Evolutionary conservation across 2,888 invertebrate species (phyloP).

Genomic region (Andrena praecox): DNA sequence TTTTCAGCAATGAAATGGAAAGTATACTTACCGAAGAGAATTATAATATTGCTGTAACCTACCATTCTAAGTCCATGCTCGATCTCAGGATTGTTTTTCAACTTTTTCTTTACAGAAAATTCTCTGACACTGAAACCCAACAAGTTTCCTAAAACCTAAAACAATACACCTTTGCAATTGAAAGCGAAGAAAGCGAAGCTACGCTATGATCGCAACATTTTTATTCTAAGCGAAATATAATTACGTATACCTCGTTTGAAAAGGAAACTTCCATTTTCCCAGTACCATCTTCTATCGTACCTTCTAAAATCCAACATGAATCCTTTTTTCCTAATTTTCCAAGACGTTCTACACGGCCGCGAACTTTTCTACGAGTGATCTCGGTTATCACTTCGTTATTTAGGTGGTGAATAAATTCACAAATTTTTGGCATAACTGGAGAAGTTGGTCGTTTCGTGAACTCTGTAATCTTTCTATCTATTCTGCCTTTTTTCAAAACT

Average conservation of each 20-base stretch:
- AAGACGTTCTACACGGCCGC: conserved; percentile 87
- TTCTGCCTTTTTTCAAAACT: conserved; percentile 28
- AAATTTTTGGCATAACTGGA: conserved; percentile 62
- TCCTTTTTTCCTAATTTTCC: conserved; percentile 87
- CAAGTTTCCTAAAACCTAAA: conserved; percentile 77
- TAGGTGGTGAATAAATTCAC: conserved; percentile 74
- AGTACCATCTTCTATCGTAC: conserved; percentile 87
- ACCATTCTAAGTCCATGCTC: conserved; percentile 70
- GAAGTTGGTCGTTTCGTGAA: conserved; percentile 62
- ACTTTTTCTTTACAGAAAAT: conserved; percentile 77
- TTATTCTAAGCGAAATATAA: conserved; percentile 18
- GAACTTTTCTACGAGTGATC: conserved; percentile 83
- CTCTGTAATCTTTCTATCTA: conserved; percentile 38
- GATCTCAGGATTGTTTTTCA: conserved; percentile 77
- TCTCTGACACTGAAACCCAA: conserved; percentile 77
- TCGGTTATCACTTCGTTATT: conserved; percentile 56
- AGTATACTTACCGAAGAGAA: not conserved
- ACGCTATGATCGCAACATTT: not conserved
- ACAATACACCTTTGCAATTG: not conserved
- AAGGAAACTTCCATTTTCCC: conserved; percentile 87
- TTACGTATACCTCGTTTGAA: conserved; percentile 84
- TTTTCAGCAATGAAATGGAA: not conserved
- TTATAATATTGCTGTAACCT: not conserved
- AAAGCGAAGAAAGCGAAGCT: not conserved
- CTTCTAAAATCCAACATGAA: conserved; percentile 86